These are phyloP conservation scores for Aphrophora alni DNA, from an alignment of 2,888 invertebrate genomes.

Conservation along the genomic window DNA sequence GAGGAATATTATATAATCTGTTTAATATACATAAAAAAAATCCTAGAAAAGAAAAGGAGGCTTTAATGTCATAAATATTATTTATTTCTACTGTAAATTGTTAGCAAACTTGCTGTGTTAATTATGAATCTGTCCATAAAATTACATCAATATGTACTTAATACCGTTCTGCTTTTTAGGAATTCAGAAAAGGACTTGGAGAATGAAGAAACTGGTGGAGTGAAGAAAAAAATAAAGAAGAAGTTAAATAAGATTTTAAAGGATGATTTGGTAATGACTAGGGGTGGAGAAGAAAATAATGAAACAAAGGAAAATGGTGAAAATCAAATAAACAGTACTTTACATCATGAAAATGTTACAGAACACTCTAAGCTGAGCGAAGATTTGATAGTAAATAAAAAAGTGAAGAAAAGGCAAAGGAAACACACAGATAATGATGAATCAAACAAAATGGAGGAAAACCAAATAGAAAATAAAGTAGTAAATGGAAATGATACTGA, in stretches of 20 bases:
- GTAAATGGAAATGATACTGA: constrained; percentile 7
- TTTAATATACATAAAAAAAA: no score
- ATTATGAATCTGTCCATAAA: no score
- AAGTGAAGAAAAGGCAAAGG: constrained; percentile 43
- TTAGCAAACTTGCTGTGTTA: no score
- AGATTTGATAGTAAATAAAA: constrained; percentile 40
- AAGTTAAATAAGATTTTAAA: constrained; percentile 28
- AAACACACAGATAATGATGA: constrained; percentile 46
- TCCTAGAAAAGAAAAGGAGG: no score
- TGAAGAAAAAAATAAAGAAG: constrained; percentile 37
- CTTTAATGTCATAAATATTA: no score
- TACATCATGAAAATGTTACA: neutral
- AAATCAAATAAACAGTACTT: neutral
- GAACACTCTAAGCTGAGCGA: neutral
- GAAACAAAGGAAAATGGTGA: constrained; percentile 39
- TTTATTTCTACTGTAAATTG: no score
- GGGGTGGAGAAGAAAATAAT: neutral
- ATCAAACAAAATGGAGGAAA: constrained; percentile 39
- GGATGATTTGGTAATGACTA: no score
- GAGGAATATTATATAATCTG: no score
- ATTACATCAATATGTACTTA: no score
- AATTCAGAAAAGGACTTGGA: no score
- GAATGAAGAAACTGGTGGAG: no score
- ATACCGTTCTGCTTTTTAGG: no score
- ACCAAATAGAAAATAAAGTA: constrained; percentile 39